Evolutionary conservation across 2,888 invertebrate species (phyloP).

Genomic region (Sepiola atlantica): DNA sequence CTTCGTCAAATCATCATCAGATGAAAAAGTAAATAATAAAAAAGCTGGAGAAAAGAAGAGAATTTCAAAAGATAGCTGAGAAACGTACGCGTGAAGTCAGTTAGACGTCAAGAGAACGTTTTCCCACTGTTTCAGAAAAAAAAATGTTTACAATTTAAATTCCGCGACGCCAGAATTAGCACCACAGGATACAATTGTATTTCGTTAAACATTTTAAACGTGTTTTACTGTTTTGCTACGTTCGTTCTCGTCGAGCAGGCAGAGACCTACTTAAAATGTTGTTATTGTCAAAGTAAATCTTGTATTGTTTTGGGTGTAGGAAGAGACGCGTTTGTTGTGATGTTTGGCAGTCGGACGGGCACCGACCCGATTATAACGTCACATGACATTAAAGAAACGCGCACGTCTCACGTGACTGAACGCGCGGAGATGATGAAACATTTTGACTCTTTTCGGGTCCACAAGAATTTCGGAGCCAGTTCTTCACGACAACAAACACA

Average conservation of each 20-base stretch:
- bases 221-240: no score
- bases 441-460: neutral
- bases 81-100: no score
- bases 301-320: neutral
- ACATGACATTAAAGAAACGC: neutral
- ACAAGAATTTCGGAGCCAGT: neutral
- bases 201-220: no score
- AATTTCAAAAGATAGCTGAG: no score
- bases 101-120: no score
- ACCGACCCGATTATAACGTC: neutral
- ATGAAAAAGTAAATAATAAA: no score
- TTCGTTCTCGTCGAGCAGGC: neutral
- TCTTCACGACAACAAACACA: neutral
- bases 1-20: no score
- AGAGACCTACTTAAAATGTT: neutral
- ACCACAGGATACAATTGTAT: no score
- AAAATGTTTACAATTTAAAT: no score
- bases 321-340: neutral
- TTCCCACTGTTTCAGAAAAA: no score
- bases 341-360: constrained; percentile 20
- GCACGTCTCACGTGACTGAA: neutral
- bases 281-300: constrained; percentile 14
- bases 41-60: no score
- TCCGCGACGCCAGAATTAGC: no score
- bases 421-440: neutral